These are phyloP conservation scores for Medauroidea extradentata DNA, from an alignment of 1,140 invertebrate genomes.

Conservation along the genomic window DNA sequence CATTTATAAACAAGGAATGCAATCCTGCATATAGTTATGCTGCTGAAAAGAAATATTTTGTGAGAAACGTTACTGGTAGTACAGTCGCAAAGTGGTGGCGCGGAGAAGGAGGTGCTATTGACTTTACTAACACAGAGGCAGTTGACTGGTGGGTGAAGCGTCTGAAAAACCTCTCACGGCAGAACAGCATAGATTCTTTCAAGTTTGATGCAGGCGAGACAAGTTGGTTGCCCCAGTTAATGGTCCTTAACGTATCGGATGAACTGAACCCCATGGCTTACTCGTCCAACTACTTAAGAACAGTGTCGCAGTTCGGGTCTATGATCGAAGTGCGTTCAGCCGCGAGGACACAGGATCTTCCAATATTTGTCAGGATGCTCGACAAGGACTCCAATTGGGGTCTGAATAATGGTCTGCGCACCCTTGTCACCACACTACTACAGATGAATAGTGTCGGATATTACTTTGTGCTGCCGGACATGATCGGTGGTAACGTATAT, in stretches of 20 bases:
- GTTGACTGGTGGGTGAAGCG: conserved; percentile 67
- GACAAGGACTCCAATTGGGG: conserved; percentile 60
- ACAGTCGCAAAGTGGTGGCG: conserved; percentile 79
- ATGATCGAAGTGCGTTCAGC: conserved; percentile 69
- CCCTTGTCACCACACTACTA: conserved; percentile 50
- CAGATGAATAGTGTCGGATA: conserved; percentile 54
- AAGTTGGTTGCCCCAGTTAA: conserved; percentile 38
- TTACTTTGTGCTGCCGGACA: conserved; percentile 79
- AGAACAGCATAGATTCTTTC: conserved; percentile 73
- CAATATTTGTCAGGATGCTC: conserved; percentile 82
- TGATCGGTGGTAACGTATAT: conserved; percentile 88
- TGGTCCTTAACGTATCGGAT: not conserved
- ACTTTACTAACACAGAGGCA: conserved; percentile 73
- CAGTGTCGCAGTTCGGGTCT: conserved; percentile 58
- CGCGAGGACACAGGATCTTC: conserved; percentile 65
- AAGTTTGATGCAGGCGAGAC: conserved; percentile 87
- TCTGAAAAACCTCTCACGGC: conserved; percentile 52
- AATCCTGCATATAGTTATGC: conserved; percentile 48
- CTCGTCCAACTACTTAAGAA: conserved; percentile 40
- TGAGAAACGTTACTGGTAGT: conserved; percentile 51
- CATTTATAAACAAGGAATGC: conserved; percentile 79
- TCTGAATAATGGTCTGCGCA: not conserved
- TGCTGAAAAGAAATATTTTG: conserved; percentile 49
- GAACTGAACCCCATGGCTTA: too few relatives aligned
- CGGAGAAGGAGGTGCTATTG: conserved; percentile 58